Conservation (phyloP, 1,140 invertebrate genomes). For the Zaprionus nigranus region DNA sequence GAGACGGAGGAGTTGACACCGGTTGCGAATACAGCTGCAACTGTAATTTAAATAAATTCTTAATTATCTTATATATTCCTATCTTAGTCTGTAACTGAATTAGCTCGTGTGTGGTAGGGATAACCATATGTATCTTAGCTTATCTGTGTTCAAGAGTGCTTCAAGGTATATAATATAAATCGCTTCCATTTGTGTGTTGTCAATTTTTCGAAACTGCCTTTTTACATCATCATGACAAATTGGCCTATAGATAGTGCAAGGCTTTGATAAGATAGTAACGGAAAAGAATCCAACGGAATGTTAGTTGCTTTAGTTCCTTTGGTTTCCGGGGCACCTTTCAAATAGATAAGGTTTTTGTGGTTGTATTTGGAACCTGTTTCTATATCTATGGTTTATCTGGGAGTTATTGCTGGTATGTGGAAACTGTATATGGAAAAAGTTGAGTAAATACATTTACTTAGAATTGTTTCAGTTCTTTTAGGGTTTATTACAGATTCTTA, state of each 20-base stretch:
- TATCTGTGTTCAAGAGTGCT: neutral
- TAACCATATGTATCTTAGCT: neutral
- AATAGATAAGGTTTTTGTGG: neutral
- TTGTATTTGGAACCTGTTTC: neutral
- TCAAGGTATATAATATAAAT: neutral
- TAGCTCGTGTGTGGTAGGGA: neutral
- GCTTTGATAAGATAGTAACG: neutral
- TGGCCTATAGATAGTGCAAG: neutral
- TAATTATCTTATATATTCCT: neutral
- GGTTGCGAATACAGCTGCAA: neutral
- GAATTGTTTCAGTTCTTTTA: too few relatives aligned
- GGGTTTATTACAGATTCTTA: too few relatives aligned
- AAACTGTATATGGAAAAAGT: too few relatives aligned
- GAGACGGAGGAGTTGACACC: neutral
- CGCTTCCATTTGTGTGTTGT: neutral
- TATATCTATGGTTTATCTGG: neutral
- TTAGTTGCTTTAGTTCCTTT: neutral
- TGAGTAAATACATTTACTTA: too few relatives aligned
- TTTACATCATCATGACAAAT: neutral
- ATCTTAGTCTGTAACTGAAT: neutral
- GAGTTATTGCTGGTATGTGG: neutral
- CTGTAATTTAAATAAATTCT: neutral
- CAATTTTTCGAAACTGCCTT: slow-evolving; percentile 1
- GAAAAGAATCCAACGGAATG: neutral
- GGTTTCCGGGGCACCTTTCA: neutral